A percentile compares a stretch with the other conserved stretches of the same genome.
Evolutionary conservation across 2,797 vertebrate genomes (phyloP).

Genomic region (Sebastes nivosus): DNA sequence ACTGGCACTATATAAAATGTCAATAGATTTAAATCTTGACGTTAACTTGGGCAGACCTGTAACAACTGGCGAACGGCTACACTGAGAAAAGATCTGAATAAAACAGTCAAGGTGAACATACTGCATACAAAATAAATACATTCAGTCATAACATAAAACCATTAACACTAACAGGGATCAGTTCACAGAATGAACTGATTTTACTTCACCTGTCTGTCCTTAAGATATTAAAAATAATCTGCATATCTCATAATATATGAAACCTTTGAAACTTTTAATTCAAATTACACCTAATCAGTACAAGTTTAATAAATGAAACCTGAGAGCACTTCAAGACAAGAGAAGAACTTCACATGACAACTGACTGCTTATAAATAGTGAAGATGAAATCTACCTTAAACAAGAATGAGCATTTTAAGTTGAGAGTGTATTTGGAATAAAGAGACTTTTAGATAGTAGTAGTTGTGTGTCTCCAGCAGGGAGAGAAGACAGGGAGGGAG

Average conservation of each 20-base stretch:
- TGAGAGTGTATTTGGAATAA: background rate
- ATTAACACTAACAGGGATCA: background rate
- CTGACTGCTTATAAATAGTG: background rate
- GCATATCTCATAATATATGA: background rate
- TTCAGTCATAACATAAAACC: background rate
- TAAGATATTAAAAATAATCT: background rate
- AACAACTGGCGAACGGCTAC: too few species aligned
- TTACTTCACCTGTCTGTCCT: background rate
- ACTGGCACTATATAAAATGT: background rate
- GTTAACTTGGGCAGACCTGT: background rate
- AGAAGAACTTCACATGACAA: background rate
- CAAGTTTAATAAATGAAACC: background rate
- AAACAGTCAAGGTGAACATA: background rate
- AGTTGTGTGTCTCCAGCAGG: background rate
- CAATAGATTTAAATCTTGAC: background rate
- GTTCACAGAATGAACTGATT: background rate
- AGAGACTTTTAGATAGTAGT: background rate
- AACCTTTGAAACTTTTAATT: background rate
- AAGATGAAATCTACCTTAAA: background rate
- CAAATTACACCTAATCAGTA: background rate
- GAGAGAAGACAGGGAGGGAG: slow-evolving; percentile 11
- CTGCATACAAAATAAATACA: too few species aligned
- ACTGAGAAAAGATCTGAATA: background rate
- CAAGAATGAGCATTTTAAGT: background rate
- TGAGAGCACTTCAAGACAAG: background rate